Evolutionary conservation across 2,797 vertebrate species (phyloP), one percentile per base, ranked within the genome.

Genomic region (Lutjanus campechanus): DNA sequence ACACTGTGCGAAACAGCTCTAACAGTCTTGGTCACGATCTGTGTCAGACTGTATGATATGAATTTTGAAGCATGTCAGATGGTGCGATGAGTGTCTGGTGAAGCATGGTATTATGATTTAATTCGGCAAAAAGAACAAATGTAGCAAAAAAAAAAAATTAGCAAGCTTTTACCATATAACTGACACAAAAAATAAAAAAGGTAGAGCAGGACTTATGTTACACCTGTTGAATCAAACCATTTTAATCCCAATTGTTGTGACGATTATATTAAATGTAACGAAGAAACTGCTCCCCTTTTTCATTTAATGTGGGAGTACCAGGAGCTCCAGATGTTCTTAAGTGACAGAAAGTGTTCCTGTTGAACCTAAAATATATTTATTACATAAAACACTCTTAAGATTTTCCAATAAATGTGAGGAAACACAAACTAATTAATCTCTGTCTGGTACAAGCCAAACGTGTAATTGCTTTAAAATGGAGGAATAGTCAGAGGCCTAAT

Each of bases 391-490:
- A 59, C 29, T 10, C 9, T 40, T 9, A 17, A 49, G 61, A 47
- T 40, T 73, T 65, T 20, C 43, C 6, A 58, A 13, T 51, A 66
- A 60, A 66, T 50, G n/a, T 41, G 17, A 51, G 17, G 29, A 5
- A 58, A 17, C 4, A 0, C 17, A 60, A 59, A 76, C 36, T 7
- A 59, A 75, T 66, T 15, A 0, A 17, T 43, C 17, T 55, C 43
- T 61, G 16, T 60, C 19, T 54, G 11, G 53, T 54, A 50, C 2
- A 49, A 36, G 17, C 40, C 13, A 36, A 61, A 50, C 4, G 0
- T 65, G 51, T 40, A 40, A 54, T 51, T 68, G 12, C 50, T 69
- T 68, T 61, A 36, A 61, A 68, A 67, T 44, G 47, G 22, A 44
- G 29, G 29, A 36, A 36, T 36, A 36, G 3, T 36, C 29, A 36